Evolutionary conservation across 1,140 invertebrate species (phyloP).

Genomic region (Trinorchestia longiramus): DNA sequence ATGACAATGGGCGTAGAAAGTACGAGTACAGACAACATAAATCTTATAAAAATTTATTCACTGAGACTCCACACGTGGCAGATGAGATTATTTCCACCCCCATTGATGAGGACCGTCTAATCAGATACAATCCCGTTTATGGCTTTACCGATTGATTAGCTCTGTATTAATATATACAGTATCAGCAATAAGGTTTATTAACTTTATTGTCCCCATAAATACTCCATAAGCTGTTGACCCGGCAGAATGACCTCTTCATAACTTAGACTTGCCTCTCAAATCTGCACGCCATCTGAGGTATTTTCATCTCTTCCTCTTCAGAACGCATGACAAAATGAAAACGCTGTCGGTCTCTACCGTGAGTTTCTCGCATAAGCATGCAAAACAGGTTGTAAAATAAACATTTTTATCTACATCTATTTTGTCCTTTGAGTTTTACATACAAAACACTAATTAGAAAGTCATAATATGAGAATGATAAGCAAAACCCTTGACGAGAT

Average conservation of each 20-base stretch:
- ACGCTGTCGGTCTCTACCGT: neutral
- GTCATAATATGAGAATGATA: neutral
- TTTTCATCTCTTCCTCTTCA: too few relatives aligned
- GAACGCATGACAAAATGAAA: neutral
- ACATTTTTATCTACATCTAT: neutral
- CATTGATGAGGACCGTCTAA: neutral
- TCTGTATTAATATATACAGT: neutral
- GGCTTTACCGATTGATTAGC: neutral
- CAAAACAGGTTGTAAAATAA: neutral
- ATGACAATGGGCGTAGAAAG: too few relatives aligned
- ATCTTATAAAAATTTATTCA: neutral
- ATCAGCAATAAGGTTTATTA: neutral
- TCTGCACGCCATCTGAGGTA: too few relatives aligned
- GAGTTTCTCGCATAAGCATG: neutral
- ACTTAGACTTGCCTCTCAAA: neutral
- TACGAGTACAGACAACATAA: neutral
- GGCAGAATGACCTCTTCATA: neutral
- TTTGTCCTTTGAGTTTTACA: neutral
- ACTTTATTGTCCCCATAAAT: neutral
- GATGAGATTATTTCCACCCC: neutral
- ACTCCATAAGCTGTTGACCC: neutral
- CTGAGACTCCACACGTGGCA: neutral
- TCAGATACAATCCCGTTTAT: neutral
- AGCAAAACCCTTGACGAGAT: neutral
- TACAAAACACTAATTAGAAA: neutral